Base-by-base conservation (phyloP, 2,797 vertebrate genomes). In the Sardinella longiceps region DNA sequence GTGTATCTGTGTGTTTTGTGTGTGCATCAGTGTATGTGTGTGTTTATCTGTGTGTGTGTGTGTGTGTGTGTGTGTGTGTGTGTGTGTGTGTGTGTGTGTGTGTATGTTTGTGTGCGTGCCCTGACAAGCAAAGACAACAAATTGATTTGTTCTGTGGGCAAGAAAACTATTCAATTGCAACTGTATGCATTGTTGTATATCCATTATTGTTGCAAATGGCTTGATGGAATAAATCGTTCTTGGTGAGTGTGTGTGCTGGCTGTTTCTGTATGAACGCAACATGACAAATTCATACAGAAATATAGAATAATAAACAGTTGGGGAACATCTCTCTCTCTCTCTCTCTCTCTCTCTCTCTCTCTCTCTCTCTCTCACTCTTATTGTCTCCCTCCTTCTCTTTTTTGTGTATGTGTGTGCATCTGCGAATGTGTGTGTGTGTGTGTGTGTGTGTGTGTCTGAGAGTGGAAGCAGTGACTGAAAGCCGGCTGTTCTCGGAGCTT, bases 401-500 rank as follows among this genome's bases (percentile, higher is more conserved):
- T 23, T 0, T 56, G 53, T 56, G 18, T 23, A 6, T 63, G 58
- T 63, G 25, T 63, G 58, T 63, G n/a, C 10, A 25, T n/a, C 23
- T 66, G 10, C 30, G 60, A 30, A 1, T 66, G 60, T 66, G 25
- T 66, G 9, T 66, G 60, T 25, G 60, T 66, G 60, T 30, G 23
- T n/a, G 56, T 60, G 56, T n/a, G 23, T 60, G 56, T n/a, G 56
- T 60, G 56, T 60, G 20, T 60, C 3, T 60, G 23, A 23, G 20
- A 30, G 23, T 66, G 6, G 30, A 18, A 70, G 88, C 80, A 89
- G 82, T 83, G 86, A 88, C 85, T 87, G 84, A 88, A 83, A 83
- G 86, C 45, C 82, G 87, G 88, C 43, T 86, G 80, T 87, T 89
- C 82, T 84, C 74, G 87, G 86, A 86, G 86, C 84, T 86, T 88